Percentiles rank a stretch among this genome's conserved stretches.
Conservation (phyloP, 2,797 vertebrate species). For the Myripristis jacobus region DNA sequence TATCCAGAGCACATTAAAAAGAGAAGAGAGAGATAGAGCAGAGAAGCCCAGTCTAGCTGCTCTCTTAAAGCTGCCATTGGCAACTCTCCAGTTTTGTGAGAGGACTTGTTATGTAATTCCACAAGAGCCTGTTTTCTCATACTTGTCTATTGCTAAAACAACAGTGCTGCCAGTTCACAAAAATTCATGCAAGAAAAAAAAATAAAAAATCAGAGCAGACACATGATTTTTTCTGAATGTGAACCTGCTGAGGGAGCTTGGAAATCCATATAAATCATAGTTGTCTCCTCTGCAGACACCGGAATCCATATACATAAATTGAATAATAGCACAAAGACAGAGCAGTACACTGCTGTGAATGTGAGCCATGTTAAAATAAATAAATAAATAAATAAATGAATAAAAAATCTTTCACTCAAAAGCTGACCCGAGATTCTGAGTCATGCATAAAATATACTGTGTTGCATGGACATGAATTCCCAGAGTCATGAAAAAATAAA, state of each 20-base stretch:
- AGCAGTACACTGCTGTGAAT: background rate
- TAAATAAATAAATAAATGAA: too few species aligned
- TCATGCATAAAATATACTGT: background rate
- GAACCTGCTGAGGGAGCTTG: conserved; percentile 26
- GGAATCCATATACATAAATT: background rate
- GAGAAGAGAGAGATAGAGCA: conserved; percentile 66
- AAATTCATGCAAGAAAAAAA: conserved; percentile 23
- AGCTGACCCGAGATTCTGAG: background rate
- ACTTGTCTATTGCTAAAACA: conserved; percentile 41
- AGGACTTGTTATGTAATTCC: conserved; percentile 75
- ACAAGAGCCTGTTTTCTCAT: conserved; percentile 56
- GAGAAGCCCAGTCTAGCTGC: conserved; percentile 60
- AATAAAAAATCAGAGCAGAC: conserved; percentile 2
- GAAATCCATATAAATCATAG: conserved; percentile 1
- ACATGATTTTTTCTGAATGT: conserved; percentile 7
- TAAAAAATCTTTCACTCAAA: background rate
- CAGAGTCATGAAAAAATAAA: conserved; percentile 2
- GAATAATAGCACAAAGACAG: background rate
- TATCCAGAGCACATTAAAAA: conserved; percentile 76
- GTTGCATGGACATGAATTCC: background rate
- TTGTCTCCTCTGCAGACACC: background rate
- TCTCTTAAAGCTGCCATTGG: conserved; percentile 73
- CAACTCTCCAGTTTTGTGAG: conserved; percentile 69
- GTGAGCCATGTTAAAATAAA: background rate
- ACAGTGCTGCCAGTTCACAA: conserved; percentile 30